Base-by-base conservation (phyloP, 2,888 invertebrate genomes). In the Lasioglossum lativentre region DNA sequence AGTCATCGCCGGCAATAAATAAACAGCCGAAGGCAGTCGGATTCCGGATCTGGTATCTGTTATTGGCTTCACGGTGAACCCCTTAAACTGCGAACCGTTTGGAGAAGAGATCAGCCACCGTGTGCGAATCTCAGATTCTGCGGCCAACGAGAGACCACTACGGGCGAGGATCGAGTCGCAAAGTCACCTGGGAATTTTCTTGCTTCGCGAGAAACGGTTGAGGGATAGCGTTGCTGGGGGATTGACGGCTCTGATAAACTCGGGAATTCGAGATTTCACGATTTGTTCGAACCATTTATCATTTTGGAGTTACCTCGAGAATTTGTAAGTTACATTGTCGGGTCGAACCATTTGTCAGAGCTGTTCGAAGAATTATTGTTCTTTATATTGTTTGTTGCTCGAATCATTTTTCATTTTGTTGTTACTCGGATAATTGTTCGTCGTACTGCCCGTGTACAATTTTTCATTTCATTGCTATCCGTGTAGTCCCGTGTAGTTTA, bases 1-100 rank as follows among this genome's bases (percentile, higher is more conserved):
- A 71, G 42, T 71, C 45, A 42, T 38, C 68, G 68, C 68, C 10
- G 68, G 68, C 38, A 68, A 38, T 68, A 68, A 68, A 68, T 68
- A 68, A 68, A 68, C 68, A 68, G 68, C 38, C 34, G 68, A 68
- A 23, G 38, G 38, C 68, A 10, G 38, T 38, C 34, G 4, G 34
- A 27, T 34, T 66, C 63, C 27, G 16, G 63, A 30, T 63, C 66
- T 66, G 66, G 38, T 68, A 68, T 38, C 68, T 68, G 68, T 68
- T 68, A 68, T 68, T 68, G 23, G 38, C 68, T 68, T 38, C 68
- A 12, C 68, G 68, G 38, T 34, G 68, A 68, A 68, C 23, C 68
- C 38, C 68, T 68, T 68, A 68, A 34, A 38, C 40, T 68, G 68
- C 68, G 68, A 34, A 38, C 34, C 68, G 68, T 34, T 68, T 38